Evolutionary conservation across 2,888 invertebrate genomes (phyloP).

Genomic region (Cyaniris semiargus): DNA sequence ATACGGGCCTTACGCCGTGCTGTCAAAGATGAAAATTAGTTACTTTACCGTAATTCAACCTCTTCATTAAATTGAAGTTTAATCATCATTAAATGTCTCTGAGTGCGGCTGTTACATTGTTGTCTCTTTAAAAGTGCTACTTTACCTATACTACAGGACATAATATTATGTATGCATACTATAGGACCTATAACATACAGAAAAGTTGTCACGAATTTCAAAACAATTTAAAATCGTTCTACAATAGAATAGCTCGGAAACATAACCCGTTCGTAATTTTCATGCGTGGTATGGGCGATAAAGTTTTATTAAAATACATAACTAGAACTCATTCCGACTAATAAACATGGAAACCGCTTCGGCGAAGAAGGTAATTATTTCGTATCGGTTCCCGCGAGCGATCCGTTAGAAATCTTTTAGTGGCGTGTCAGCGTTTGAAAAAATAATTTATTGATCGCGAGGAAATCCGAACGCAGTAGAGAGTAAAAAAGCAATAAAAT

Average conservation of each 20-base stretch:
- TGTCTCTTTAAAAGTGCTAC: too few relatives aligned
- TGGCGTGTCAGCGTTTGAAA: constrained; percentile 79
- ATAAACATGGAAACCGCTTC: constrained; percentile 78
- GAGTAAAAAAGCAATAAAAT: constrained; percentile 79
- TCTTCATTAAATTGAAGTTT: too few relatives aligned
- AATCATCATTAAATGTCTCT: too few relatives aligned
- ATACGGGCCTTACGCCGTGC: too few relatives aligned
- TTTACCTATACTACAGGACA: too few relatives aligned
- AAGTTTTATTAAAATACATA: constrained; percentile 50
- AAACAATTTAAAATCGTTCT: background rate
- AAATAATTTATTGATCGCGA: constrained; percentile 79
- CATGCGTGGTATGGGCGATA: constrained; percentile 42
- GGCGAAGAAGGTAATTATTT: constrained; percentile 73
- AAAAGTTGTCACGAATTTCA: background rate
- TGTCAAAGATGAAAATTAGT: too few relatives aligned
- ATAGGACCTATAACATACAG: too few relatives aligned
- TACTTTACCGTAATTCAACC: too few relatives aligned
- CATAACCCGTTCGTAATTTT: constrained; percentile 36
- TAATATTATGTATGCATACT: too few relatives aligned
- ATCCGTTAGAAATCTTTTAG: constrained; percentile 80
- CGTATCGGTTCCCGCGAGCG: constrained; percentile 72
- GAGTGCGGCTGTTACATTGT: too few relatives aligned
- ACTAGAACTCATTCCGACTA: constrained; percentile 68
- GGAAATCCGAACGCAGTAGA: constrained; percentile 77
- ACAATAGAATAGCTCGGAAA: constrained; percentile 34